Percentiles rank a stretch among this genome's conserved stretches.
These are phyloP conservation scores for Saturnia pavonia DNA, from an alignment of 2,888 invertebrate species.

Conservation along the genomic window DNA sequence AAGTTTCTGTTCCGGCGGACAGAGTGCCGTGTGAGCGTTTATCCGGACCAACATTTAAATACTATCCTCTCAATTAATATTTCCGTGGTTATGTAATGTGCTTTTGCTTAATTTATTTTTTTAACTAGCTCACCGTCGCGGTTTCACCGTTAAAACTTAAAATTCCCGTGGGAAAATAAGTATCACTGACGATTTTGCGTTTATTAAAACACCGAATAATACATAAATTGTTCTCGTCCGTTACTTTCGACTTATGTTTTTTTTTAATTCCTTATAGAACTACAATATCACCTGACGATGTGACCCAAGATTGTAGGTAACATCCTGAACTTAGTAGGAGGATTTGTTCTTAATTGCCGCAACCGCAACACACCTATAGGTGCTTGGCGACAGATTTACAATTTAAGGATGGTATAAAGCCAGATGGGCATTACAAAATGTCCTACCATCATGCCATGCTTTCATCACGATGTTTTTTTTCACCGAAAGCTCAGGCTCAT, in stretches of 20 bases:
- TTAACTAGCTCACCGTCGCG: background rate
- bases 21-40: background rate
- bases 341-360: background rate
- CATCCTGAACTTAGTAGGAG: background rate
- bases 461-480: background rate
- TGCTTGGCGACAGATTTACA: background rate
- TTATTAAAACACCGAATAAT: background rate
- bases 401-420: background rate
- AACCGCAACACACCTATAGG: background rate
- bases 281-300: background rate
- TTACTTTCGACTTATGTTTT: background rate
- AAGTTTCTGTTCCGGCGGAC: constrained; percentile 3
- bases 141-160: background rate
- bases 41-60: background rate
- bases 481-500: too few species aligned
- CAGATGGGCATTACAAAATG: background rate
- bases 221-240: background rate
- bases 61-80: constrained; percentile 9
- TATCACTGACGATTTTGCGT: background rate
- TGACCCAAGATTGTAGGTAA: background rate
- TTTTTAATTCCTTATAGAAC: background rate
- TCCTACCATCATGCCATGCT: background rate
- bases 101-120: constrained; percentile 8
- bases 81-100: constrained; percentile 14
- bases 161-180: constrained; percentile 8